Conservation (phyloP, 1,140 invertebrate species). For the Polypedilum vanderplanki region DNA sequence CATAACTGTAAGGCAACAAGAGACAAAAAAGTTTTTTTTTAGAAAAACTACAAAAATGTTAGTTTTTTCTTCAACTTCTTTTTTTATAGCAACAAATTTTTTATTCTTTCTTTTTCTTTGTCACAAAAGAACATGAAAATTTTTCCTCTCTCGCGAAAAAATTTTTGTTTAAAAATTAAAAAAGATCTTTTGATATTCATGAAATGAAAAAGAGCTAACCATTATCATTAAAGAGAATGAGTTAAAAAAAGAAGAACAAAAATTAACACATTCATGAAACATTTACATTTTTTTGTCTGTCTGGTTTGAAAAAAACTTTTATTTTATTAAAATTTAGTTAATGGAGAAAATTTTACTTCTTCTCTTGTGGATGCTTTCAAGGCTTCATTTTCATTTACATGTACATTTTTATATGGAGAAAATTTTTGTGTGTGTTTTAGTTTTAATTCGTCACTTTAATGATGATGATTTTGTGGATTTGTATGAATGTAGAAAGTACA, state of each 20-base stretch:
- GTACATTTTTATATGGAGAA: too few relatives aligned
- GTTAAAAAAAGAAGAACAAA: not conserved
- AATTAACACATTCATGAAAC: conserved; percentile 8
- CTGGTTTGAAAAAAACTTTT: too few relatives aligned
- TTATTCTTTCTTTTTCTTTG: not conserved
- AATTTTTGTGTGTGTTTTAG: too few relatives aligned
- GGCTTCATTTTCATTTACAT: too few relatives aligned
- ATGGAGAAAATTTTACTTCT: too few relatives aligned
- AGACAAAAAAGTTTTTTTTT: not conserved
- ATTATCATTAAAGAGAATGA: not conserved
- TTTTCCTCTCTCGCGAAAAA: not conserved
- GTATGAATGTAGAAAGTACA: too few relatives aligned
- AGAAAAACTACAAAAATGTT: not conserved
- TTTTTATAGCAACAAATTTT: not conserved
- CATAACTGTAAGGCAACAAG: not conserved
- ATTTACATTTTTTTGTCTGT: not conserved
- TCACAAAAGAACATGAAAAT: not conserved
- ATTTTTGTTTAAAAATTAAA: not conserved
- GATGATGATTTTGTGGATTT: too few relatives aligned
- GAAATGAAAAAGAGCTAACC: too few relatives aligned
- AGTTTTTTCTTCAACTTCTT: not conserved
- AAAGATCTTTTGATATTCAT: too few relatives aligned
- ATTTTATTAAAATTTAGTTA: too few relatives aligned
- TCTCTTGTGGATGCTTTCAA: too few relatives aligned
- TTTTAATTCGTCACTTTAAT: too few relatives aligned